Percentiles rank a stretch among this genome's conserved stretches.
Conservation (phyloP, 2,888 invertebrate species). For the Himalopsyche japonica region DNA sequence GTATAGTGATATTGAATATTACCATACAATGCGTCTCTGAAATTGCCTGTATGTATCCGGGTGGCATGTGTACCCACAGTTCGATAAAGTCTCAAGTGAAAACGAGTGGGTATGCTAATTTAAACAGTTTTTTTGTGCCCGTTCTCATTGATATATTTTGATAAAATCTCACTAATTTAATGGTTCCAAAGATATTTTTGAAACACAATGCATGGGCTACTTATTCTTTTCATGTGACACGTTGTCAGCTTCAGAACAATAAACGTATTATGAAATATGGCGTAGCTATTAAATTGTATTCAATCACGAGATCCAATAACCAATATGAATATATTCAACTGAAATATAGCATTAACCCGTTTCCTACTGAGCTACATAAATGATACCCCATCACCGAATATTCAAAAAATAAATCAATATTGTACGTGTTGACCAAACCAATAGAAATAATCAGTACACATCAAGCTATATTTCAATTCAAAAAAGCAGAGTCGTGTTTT, state of each 20-base stretch:
- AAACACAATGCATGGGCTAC: not conserved
- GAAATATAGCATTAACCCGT: not conserved
- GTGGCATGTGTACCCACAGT: not conserved
- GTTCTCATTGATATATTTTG: not conserved
- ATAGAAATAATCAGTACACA: too few species aligned
- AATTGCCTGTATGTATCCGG: constrained; percentile 27
- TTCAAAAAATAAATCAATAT: too few species aligned
- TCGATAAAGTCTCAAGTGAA: not conserved
- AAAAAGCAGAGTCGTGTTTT: too few species aligned
- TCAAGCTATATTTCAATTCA: too few species aligned
- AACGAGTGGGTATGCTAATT: constrained; percentile 24
- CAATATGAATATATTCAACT: not conserved
- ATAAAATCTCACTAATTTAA: constrained; percentile 9
- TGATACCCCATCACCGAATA: too few species aligned
- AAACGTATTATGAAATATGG: not conserved
- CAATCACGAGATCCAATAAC: not conserved
- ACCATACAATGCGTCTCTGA: constrained; percentile 29
- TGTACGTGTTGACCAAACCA: too few species aligned
- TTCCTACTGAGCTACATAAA: too few species aligned
- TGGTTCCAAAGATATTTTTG: not conserved
- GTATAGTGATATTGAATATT: not conserved
- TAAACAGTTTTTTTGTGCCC: not conserved
- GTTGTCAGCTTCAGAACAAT: not conserved
- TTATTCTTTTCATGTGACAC: not conserved
- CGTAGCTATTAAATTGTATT: not conserved